These are phyloP conservation scores for Odontamblyopus rebecca DNA, from an alignment of 2,797 vertebrate genomes.

Conservation along the genomic window DNA sequence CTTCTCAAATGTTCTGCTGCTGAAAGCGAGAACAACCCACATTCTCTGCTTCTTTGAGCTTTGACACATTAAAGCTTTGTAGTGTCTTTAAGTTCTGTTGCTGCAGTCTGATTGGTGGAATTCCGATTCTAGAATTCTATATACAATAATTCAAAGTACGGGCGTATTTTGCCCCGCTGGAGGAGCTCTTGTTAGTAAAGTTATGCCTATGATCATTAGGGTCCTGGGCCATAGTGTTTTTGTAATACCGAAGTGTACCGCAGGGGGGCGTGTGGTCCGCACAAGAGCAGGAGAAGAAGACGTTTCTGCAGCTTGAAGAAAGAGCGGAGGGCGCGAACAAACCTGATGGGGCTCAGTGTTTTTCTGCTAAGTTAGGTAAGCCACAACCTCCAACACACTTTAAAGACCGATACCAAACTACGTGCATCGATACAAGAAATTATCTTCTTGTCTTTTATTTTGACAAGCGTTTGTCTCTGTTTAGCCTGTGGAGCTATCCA, in stretches of 20 bases:
- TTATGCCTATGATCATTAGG: too few relatives aligned
- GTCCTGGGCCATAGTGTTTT: background rate
- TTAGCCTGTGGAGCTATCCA: background rate
- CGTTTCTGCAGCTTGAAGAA: too few relatives aligned
- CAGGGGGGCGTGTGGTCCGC: background rate
- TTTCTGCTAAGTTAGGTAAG: background rate
- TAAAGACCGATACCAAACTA: background rate
- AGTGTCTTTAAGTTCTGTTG: too few relatives aligned
- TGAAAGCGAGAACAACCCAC: too few relatives aligned
- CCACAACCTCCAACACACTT: background rate
- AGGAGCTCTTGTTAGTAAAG: too few relatives aligned
- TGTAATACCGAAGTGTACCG: background rate
- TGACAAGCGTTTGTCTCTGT: background rate
- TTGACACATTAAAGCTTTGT: too few relatives aligned
- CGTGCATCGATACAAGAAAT: background rate
- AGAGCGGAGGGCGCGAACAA: background rate
- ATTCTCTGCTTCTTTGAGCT: too few relatives aligned
- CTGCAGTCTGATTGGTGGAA: too few relatives aligned
- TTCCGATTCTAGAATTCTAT: too few relatives aligned
- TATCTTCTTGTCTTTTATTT: background rate
- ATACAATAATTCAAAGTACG: too few relatives aligned
- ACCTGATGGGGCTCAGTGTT: background rate
- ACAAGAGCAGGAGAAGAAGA: background rate
- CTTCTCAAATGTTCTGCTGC: too few relatives aligned
- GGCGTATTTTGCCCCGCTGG: too few relatives aligned